Conservation (phyloP, 2,113 vertebrate genomes). For the Rhombomys opimus region DNA sequence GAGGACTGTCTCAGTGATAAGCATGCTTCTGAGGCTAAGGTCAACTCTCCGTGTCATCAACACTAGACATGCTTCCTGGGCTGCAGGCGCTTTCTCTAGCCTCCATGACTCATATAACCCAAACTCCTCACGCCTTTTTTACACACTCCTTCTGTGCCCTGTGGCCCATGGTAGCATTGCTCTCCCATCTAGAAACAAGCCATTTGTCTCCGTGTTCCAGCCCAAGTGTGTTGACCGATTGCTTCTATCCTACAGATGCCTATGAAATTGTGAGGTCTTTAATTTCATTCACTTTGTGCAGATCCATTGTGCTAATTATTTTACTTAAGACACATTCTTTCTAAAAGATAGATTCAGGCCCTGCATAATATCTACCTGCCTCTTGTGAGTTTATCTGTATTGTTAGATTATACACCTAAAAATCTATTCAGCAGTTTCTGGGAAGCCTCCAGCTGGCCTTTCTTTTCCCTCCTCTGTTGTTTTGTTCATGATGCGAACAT, state of each 20-base stretch:
- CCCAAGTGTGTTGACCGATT: neutral
- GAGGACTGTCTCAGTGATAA: neutral
- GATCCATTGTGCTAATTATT: neutral
- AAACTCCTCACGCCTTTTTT: neutral
- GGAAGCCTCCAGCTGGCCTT: neutral
- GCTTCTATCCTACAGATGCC: neutral
- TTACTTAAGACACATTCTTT: conserved; percentile 13
- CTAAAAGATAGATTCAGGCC: neutral
- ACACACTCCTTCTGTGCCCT: neutral
- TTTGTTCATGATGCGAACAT: neutral
- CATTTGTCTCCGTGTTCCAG: neutral
- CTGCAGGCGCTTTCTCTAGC: neutral
- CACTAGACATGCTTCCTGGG: neutral
- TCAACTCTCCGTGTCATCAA: neutral
- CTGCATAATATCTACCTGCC: neutral
- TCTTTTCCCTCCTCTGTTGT: neutral
- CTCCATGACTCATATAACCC: neutral
- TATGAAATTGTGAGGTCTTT: neutral
- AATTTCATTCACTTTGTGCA: neutral
- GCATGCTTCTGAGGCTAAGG: neutral
- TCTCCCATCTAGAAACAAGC: neutral
- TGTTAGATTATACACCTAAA: no score
- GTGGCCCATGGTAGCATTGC: neutral
- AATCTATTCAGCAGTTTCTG: no score
- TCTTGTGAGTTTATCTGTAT: conserved; percentile 6